A percentile compares a stretch with the other conserved stretches of the same genome.
phyloP scores from a whole-genome alignment of 1,140 invertebrate genomes.

The Melitaea cinxia region DNA sequence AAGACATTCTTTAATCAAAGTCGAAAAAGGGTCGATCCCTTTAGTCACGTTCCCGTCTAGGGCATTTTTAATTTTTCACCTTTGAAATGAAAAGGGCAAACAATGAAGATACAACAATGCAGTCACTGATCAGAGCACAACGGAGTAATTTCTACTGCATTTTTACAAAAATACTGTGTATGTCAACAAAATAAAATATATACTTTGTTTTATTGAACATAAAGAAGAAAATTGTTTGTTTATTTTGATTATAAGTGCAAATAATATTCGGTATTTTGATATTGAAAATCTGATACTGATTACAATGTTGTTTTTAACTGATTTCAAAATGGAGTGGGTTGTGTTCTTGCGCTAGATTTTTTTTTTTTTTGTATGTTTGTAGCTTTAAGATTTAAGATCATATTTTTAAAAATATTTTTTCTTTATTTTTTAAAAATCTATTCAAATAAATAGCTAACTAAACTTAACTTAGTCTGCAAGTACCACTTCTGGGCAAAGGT shows the following conservation, averaged over 20 bases:
- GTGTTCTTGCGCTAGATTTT: no score
- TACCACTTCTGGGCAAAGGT: no score
- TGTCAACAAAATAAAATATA: neutral
- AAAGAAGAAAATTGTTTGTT: neutral
- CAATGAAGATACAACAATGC: slow-evolving; percentile 35
- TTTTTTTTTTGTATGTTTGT: no score
- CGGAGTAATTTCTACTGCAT: neutral
- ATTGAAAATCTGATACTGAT: slow-evolving; percentile 34
- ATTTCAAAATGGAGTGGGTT: no score
- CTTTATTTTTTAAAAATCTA: no score
- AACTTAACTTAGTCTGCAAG: no score
- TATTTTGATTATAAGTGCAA: neutral
- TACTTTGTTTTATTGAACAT: neutral
- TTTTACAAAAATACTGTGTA: neutral
- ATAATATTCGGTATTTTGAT: slow-evolving; percentile 10
- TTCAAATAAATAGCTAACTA: no score
- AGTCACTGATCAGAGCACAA: slow-evolving; percentile 37
- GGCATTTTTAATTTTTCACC: slow-evolving; percentile 22
- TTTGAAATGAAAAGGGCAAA: slow-evolving; percentile 40
- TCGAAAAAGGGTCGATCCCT: no score
- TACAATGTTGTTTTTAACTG: slow-evolving; percentile 5
- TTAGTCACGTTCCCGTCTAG: no score
- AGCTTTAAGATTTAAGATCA: no score
- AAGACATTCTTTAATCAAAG: no score
- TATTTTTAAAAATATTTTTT: no score